These are phyloP conservation scores for Calosoma granatense DNA, from an alignment of 1,140 invertebrate genomes.

Conservation along the genomic window DNA sequence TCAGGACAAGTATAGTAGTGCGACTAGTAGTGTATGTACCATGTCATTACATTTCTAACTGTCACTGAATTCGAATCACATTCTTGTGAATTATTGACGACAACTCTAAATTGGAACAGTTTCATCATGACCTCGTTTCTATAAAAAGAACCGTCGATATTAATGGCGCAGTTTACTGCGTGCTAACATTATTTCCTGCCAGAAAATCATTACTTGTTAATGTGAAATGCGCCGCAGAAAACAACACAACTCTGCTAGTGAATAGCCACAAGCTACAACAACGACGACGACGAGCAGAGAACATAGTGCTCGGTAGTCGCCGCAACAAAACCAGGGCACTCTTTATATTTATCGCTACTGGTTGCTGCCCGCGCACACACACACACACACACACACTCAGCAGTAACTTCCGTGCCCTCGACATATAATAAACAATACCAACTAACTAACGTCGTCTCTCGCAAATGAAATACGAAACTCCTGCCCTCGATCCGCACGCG, in stretches of 20 bases:
- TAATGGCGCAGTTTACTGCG: slow-evolving; percentile 6
- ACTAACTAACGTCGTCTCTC: background rate
- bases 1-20: too few species aligned
- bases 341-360: background rate
- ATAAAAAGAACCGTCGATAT: slow-evolving; percentile 9
- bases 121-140: slow-evolving; percentile 6
- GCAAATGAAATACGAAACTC: background rate
- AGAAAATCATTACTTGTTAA: slow-evolving; percentile 8
- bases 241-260: background rate
- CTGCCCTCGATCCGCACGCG: background rate
- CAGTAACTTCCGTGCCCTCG: background rate
- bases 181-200: slow-evolving; percentile 8
- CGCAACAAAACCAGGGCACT: too few species aligned
- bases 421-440: background rate
- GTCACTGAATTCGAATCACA: too few species aligned
- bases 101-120: background rate
- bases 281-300: too few species aligned
- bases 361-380: background rate
- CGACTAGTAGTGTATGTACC: too few species aligned
- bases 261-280: too few species aligned
- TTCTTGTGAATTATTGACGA: slow-evolving; percentile 4
- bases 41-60: too few species aligned
- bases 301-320: too few species aligned
- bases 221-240: background rate
- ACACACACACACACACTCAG: too few species aligned